Evolutionary conservation across 2,113 vertebrate genomes (phyloP).

Genomic region (Tetrao urogallus): DNA sequence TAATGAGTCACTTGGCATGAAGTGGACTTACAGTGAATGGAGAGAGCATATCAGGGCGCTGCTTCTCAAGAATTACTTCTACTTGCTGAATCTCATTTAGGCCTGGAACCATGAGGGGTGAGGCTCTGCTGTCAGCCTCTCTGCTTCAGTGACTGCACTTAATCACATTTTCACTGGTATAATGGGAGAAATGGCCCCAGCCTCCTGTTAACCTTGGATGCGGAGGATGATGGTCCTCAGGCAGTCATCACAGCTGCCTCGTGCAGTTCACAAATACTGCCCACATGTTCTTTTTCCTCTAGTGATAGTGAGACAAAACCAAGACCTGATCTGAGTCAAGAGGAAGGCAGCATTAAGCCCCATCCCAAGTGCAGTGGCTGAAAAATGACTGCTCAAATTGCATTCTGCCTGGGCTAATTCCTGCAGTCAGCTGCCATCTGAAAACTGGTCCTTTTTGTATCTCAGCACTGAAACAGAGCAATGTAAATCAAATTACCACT

Average conservation of each 20-base stretch:
- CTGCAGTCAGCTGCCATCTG: background rate
- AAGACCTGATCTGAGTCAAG: background rate
- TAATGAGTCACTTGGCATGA: slow-evolving; percentile 64
- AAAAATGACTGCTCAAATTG: background rate
- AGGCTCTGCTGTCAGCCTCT: background rate
- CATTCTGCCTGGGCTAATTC: background rate
- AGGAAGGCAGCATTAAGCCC: background rate
- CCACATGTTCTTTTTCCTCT: background rate
- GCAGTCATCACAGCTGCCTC: background rate
- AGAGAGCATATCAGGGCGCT: slow-evolving; percentile 37
- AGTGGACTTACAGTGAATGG: slow-evolving; percentile 52
- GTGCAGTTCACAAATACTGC: background rate
- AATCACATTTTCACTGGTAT: background rate
- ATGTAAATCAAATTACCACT: background rate
- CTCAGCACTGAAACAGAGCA: background rate
- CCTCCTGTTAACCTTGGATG: background rate
- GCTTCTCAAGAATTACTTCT: slow-evolving; percentile 39
- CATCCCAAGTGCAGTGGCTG: accelerated
- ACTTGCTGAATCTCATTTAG: slow-evolving; percentile 40
- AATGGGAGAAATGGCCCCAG: background rate
- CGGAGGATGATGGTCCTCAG: background rate
- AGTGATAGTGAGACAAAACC: background rate
- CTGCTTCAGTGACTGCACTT: background rate
- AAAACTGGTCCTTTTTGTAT: background rate
- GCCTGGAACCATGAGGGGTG: background rate